Evolutionary conservation across 2,888 invertebrate genomes (phyloP).

Genomic region (Desoria tigrina): DNA sequence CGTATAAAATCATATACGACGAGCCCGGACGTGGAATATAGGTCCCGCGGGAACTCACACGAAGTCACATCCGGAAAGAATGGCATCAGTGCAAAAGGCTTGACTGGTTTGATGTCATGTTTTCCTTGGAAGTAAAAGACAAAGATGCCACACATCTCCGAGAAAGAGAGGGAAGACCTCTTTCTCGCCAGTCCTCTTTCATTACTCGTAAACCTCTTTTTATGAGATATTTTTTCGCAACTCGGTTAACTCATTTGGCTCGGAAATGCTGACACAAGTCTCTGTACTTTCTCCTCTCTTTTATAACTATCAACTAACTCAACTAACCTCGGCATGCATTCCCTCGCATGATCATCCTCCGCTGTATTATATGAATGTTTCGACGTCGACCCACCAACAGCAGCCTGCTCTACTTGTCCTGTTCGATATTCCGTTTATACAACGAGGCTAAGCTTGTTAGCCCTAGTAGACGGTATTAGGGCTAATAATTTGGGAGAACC

Average conservation of each 20-base stretch:
- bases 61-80: slow-evolving; percentile 38
- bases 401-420: too few species aligned
- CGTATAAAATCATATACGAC: too few species aligned
- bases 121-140: slow-evolving; percentile 10
- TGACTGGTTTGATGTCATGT: slow-evolving; percentile 6
- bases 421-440: too few species aligned
- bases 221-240: slow-evolving; percentile 47
- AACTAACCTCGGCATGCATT: too few species aligned
- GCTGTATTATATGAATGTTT: too few species aligned
- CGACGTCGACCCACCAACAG: too few species aligned
- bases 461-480: too few species aligned
- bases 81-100: slow-evolving; percentile 6
- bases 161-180: slow-evolving; percentile 30
- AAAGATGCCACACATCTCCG: slow-evolving; percentile 38
- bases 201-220: slow-evolving; percentile 44
- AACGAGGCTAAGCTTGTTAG: too few species aligned
- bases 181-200: slow-evolving; percentile 24
- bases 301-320: slow-evolving; percentile 4
- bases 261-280: slow-evolving; percentile 46
- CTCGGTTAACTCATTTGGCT: slow-evolving; percentile 49
- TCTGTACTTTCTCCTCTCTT: slow-evolving; percentile 9
- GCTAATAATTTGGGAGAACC: too few species aligned
- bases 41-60: slow-evolving; percentile 42
- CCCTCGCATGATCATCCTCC: too few species aligned
- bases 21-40: too few species aligned